Evolutionary conservation across 2,888 invertebrate species (phyloP).

Genomic region (Uloborus plumipes): DNA sequence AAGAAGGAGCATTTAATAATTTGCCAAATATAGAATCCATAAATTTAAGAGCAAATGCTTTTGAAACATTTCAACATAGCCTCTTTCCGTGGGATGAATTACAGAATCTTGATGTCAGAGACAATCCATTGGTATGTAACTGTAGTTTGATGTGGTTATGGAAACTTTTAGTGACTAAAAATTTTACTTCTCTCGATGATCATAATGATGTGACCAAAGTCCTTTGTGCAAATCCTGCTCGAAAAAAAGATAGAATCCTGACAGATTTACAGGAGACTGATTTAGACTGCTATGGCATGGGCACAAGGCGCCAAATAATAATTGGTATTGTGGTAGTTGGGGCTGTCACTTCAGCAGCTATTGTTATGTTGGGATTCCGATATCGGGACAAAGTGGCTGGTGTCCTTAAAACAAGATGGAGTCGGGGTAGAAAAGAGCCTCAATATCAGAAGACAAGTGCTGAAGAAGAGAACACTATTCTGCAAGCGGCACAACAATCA

Average conservation of each 20-base stretch:
- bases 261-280: slow-evolving; percentile 56
- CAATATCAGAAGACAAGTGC: slow-evolving; percentile 65
- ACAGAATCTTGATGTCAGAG: slow-evolving; percentile 81
- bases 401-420: slow-evolving; percentile 59
- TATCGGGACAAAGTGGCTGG: slow-evolving; percentile 58
- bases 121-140: slow-evolving; percentile 88
- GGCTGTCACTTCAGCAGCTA: slow-evolving; percentile 22
- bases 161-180: slow-evolving; percentile 54
- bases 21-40: slow-evolving; percentile 56
- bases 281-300: slow-evolving; percentile 58
- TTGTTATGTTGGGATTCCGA: slow-evolving; percentile 46
- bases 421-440: slow-evolving; percentile 60
- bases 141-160: slow-evolving; percentile 86
- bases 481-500: slow-evolving; percentile 64
- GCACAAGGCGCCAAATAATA: slow-evolving; percentile 51
- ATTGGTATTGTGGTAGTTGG: slow-evolving; percentile 45
- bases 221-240: slow-evolving; percentile 60
- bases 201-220: slow-evolving; percentile 56
- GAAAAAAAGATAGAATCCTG: slow-evolving; percentile 48
- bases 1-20: slow-evolving; percentile 61
- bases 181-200: slow-evolving; percentile 45
- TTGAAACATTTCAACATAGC: slow-evolving; percentile 53
- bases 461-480: slow-evolving; percentile 64
- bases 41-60: slow-evolving; percentile 62
- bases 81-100: slow-evolving; percentile 78